These are phyloP conservation scores for Sebastes aleutianus DNA, from an alignment of 2,797 vertebrate genomes.

Conservation along the genomic window DNA sequence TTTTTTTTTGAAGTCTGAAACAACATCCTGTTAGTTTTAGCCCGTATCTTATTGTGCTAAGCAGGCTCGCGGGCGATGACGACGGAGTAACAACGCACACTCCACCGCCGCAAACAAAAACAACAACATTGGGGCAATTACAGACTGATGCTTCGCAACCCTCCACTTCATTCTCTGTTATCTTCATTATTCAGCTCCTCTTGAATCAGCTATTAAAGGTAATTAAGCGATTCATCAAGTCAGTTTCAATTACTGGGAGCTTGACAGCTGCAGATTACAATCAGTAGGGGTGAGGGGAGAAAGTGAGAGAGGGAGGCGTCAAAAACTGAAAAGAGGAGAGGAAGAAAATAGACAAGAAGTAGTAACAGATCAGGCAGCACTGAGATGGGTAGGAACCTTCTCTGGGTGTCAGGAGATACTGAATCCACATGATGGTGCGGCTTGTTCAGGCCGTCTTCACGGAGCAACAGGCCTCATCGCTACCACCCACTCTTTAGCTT, in stretches of 20 bases:
- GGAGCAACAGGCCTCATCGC: constrained; percentile 44
- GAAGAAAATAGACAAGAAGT: constrained; percentile 31
- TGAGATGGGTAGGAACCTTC: background rate
- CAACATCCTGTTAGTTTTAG: constrained; percentile 63
- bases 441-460: background rate
- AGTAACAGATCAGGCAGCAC: constrained; percentile 13
- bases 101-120: constrained; percentile 59
- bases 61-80: constrained; percentile 37
- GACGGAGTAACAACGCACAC: constrained; percentile 51
- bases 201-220: constrained; percentile 92
- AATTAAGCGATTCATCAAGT: constrained; percentile 97
- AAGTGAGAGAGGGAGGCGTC: constrained; percentile 47
- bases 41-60: constrained; percentile 40
- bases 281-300: constrained; percentile 74
- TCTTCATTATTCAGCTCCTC: constrained; percentile 90
- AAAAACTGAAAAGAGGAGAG: constrained; percentile 42
- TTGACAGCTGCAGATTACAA: constrained; percentile 92
- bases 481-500: constrained; percentile 48
- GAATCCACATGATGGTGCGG: constrained; percentile 9
- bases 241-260: constrained; percentile 93
- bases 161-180: constrained; percentile 83
- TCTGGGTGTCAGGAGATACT: constrained; percentile 18
- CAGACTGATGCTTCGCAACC: constrained; percentile 79
- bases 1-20: constrained; percentile 56
- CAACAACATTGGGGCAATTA: constrained; percentile 78